Percentiles rank a stretch among this genome's conserved stretches.
Evolutionary conservation across 2,888 invertebrate genomes (phyloP).

Genomic region (Dynastes grantii): DNA sequence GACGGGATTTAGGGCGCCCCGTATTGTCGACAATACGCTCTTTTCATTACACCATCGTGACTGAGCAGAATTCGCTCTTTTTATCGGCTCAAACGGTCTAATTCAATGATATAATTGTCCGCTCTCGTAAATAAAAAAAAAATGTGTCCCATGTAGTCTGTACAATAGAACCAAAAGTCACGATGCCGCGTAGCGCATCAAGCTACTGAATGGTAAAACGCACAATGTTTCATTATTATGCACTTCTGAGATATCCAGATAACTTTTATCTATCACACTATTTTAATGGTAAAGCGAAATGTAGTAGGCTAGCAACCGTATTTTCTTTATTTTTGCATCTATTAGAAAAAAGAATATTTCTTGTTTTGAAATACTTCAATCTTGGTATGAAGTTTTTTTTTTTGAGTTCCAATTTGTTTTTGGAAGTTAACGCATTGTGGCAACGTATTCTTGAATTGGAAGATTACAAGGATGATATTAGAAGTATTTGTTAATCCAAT

Average conservation of each 20-base stretch:
- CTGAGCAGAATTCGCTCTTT: conserved; percentile 66
- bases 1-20: conserved; percentile 61
- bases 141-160: conserved; percentile 50
- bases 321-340: too few species aligned
- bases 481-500: too few species aligned
- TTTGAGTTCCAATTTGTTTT: too few species aligned
- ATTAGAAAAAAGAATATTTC: too few species aligned
- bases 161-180: conserved; percentile 65
- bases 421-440: too few species aligned
- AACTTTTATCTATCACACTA: not conserved
- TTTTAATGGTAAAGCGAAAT: not conserved
- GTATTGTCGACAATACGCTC: conserved; percentile 63
- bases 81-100: conserved; percentile 66
- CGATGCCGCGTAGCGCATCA: conserved; percentile 5
- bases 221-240: not conserved
- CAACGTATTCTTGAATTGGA: too few species aligned
- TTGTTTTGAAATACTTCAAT: too few species aligned
- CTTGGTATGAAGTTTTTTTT: too few species aligned
- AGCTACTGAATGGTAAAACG: too few species aligned
- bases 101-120: conserved; percentile 71
- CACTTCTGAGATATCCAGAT: conserved; percentile 17
- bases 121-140: conserved; percentile 68
- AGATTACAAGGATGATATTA: too few species aligned
- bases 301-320: too few species aligned
- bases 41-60: conserved; percentile 67